Evolutionary conservation across 2,797 vertebrate species (phyloP).

Genomic region (Artibeus lituratus): DNA sequence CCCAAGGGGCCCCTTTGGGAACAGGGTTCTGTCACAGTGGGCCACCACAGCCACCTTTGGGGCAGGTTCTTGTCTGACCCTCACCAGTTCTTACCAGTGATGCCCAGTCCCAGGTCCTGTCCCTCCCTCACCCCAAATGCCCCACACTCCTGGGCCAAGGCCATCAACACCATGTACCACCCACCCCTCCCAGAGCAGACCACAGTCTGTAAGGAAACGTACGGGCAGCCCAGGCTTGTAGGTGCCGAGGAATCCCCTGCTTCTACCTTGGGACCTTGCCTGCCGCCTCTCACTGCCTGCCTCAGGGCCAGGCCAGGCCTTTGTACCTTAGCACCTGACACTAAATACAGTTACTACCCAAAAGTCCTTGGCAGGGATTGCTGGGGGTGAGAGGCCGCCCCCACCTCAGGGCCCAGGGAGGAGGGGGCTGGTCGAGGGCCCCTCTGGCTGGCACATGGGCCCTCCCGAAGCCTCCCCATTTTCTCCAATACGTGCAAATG

Average conservation of each 20-base stretch:
- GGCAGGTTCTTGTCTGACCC: neutral
- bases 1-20: neutral
- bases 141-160: neutral
- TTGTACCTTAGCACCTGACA: neutral
- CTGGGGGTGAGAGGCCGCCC: neutral
- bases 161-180: fast-evolving
- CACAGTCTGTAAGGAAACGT: neutral
- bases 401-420: neutral
- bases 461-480: neutral
- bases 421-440: neutral
- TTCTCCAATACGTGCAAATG: fast-evolving
- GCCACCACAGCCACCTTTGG: neutral
- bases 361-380: neutral
- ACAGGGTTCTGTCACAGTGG: neutral
- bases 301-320: neutral
- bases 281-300: neutral
- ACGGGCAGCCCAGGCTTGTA: neutral
- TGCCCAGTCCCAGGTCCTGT: fast-evolving
- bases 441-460: neutral
- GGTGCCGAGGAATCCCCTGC: neutral
- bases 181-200: neutral
- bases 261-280: neutral
- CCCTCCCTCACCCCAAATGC: fast-evolving
- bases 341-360: neutral
- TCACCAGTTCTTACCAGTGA: neutral